Evolutionary conservation across 1,140 invertebrate species (phyloP), one percentile per base, ranked within the genome.

Genomic region (Hycleus phaleratus): DNA sequence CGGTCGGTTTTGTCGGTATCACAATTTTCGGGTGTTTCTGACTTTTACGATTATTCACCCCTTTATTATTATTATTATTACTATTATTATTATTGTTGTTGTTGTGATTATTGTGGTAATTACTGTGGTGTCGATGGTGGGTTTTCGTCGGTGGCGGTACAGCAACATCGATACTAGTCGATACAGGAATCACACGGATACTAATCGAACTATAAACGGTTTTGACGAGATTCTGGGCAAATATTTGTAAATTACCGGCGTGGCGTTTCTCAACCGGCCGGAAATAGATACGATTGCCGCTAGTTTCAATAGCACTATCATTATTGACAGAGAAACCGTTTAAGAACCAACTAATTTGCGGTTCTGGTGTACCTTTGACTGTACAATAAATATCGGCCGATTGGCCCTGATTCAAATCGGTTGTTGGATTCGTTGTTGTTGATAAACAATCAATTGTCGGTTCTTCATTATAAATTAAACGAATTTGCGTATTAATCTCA

Each of bases 201-300:
- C 85, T 74, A 48, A 81, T 81, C 9, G 76, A 79, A 47, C 78
- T 75, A 69, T 79, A 82, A 5, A 77, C 83, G 53, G 86, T 87
- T 18, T 89, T 90, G 9, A 91, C 78, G n/a, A 79, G 73, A 74
- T 94, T 95, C 56, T 81, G 84, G 0, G 89, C 91, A 64, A 95
- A 89, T 71, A 91, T 93, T 68, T 95, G 91, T 52, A 93, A 86
- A 12, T 93, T 85, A 0, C 93, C 93, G 0, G 89, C 88, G 68
- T 94, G 89, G 3, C 81, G 80, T 67, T 91, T 91, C 65, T 88
- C 82, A 0, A 90, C 85, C 3, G 80, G 79, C 1, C 80, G 77
- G 53, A 94, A 68, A 65, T 75, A 63, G 63, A 74, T 69, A 46
- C 62, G 61, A 53, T 71, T 71, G 54, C 75, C 77, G 18, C 72